phyloP scores from a whole-genome alignment of 2,888 invertebrate genomes.

The Flabesymbios commensalis region DNA sequence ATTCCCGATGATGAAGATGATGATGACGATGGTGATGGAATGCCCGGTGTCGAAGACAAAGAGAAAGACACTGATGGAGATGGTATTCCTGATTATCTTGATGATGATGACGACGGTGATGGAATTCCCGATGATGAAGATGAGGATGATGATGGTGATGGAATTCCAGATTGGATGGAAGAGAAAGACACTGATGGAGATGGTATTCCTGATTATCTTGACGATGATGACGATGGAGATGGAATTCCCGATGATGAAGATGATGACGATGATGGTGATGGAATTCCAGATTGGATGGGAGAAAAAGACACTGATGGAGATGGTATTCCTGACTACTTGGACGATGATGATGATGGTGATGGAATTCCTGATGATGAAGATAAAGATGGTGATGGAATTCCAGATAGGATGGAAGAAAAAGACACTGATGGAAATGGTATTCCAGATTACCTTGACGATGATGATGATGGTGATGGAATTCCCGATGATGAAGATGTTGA shows the following conservation, averaged over 20 bases:
- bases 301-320: slow-evolving; percentile 44
- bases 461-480: slow-evolving; percentile 35
- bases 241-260: slow-evolving; percentile 29
- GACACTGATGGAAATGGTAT: slow-evolving; percentile 35
- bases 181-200: slow-evolving; percentile 30
- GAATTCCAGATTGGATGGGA: slow-evolving; percentile 47
- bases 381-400: slow-evolving; percentile 27
- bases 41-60: slow-evolving; percentile 48
- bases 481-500: slow-evolving; percentile 45
- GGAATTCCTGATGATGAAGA: slow-evolving; percentile 28
- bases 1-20: slow-evolving; percentile 45
- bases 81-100: slow-evolving; percentile 50
- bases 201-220: slow-evolving; percentile 35
- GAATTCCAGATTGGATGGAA: slow-evolving; percentile 23
- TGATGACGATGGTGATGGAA: slow-evolving; percentile 51
- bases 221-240: slow-evolving; percentile 31
- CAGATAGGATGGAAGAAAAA: too few species aligned
- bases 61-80: slow-evolving; percentile 44
- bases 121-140: slow-evolving; percentile 29
- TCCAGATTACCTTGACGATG: slow-evolving; percentile 33
- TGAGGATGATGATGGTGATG: slow-evolving; percentile 37
- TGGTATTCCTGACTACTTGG: slow-evolving; percentile 31
- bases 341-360: slow-evolving; percentile 36
- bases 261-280: slow-evolving; percentile 33
- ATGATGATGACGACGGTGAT: slow-evolving; percentile 42